Conservation (phyloP, 2,888 invertebrate species). For the Drepanosiphum platanoidis region DNA sequence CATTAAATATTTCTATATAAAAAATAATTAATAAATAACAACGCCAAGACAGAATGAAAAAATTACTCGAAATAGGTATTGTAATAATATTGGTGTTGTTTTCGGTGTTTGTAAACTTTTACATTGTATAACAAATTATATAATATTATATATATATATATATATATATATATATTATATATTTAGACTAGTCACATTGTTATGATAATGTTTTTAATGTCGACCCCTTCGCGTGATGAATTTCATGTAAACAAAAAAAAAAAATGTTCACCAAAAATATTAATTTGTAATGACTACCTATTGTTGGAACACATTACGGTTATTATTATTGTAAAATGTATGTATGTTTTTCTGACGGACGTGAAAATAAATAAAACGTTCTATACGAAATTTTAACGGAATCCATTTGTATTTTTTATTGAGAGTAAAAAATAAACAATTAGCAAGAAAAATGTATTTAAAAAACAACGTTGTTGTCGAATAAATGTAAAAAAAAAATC, state of each 20-base stretch:
- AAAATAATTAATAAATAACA: constrained; percentile 34
- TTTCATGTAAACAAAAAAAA: constrained; percentile 48
- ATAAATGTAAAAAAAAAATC: background rate
- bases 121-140: constrained; percentile 30
- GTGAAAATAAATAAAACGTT: constrained; percentile 49
- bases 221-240: constrained; percentile 50
- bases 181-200: constrained; percentile 52
- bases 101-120: constrained; percentile 59
- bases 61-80: constrained; percentile 13
- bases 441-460: background rate
- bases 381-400: constrained; percentile 44
- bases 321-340: constrained; percentile 50
- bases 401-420: background rate
- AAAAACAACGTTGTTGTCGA: background rate
- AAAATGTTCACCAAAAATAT: constrained; percentile 55
- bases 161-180: constrained; percentile 1
- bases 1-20: constrained; percentile 37
- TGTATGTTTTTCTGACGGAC: constrained; percentile 44
- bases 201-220: constrained; percentile 48
- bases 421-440: background rate
- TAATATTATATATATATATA: constrained; percentile 15
- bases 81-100: constrained; percentile 53
- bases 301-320: constrained; percentile 33
- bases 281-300: constrained; percentile 10
- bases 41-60: constrained; percentile 28